These are phyloP conservation scores for Hydriomena furcata DNA, from an alignment of 2,888 invertebrate genomes.

Conservation along the genomic window DNA sequence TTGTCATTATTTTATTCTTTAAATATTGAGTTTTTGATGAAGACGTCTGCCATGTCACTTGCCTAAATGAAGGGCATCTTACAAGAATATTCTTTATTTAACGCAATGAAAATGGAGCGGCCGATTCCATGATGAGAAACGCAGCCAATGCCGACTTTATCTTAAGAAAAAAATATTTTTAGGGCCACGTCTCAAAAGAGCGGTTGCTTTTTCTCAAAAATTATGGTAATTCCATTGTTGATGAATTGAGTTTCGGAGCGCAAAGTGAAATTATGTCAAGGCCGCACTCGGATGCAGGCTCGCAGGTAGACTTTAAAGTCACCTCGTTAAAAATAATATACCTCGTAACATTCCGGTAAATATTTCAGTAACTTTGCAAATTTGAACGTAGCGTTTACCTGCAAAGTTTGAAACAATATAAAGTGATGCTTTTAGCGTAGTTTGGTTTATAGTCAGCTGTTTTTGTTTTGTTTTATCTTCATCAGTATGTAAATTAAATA, in stretches of 20 bases:
- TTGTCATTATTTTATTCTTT: too few relatives aligned
- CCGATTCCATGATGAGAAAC: too few relatives aligned
- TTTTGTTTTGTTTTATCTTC: conserved; percentile 6
- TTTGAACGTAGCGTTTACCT: conserved; percentile 21
- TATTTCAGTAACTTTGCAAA: conserved; percentile 27
- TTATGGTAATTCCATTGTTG: conserved; percentile 44
- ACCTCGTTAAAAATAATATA: conserved; percentile 37
- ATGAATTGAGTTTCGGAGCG: conserved; percentile 37
- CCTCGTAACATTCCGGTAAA: conserved; percentile 25
- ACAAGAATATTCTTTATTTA: too few relatives aligned
- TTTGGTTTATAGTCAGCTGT: conserved; percentile 5
- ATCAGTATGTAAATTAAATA: too few relatives aligned
- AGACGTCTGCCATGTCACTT: too few relatives aligned
- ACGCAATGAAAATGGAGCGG: too few relatives aligned
- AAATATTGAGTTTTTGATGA: too few relatives aligned
- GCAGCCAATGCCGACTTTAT: background rate
- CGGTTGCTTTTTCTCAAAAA: conserved; percentile 35
- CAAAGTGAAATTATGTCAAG: conserved; percentile 15
- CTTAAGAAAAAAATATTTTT: too few relatives aligned
- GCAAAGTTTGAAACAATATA: conserved; percentile 23
- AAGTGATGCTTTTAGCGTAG: conserved; percentile 21
- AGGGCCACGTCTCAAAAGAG: background rate
- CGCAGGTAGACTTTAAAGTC: conserved; percentile 25
- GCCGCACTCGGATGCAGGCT: conserved; percentile 17
- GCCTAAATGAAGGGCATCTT: too few relatives aligned